Percentiles rank a stretch among this genome's conserved stretches.
Evolutionary conservation across 2,888 invertebrate genomes (phyloP).

Genomic region (Lymantria monacha): DNA sequence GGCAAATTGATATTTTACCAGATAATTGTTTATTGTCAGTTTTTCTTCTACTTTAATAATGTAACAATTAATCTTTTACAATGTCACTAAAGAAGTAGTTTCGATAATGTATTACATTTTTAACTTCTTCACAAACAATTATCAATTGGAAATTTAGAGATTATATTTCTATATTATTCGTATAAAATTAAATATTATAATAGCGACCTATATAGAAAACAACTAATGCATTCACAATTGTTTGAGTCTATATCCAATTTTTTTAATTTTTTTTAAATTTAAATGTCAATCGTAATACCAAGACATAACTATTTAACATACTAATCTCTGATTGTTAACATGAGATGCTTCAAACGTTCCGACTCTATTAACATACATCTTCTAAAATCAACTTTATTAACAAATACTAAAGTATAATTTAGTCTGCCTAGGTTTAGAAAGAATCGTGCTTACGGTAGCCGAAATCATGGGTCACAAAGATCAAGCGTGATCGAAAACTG

Average conservation of each 20-base stretch:
- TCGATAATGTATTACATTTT: too few relatives aligned
- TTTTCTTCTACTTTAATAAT: too few relatives aligned
- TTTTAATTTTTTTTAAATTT: neutral
- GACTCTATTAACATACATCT: conserved; percentile 20
- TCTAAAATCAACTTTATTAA: conserved; percentile 32
- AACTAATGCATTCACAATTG: too few relatives aligned
- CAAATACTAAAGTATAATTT: conserved; percentile 37
- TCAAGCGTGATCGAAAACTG: conserved; percentile 78
- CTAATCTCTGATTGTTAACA: conserved; percentile 74
- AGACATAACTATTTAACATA: conserved; percentile 62
- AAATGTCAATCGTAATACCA: conserved; percentile 43
- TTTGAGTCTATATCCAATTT: neutral
- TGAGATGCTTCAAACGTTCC: conserved; percentile 60
- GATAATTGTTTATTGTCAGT: too few relatives aligned
- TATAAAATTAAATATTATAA: too few relatives aligned
- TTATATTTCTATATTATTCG: too few relatives aligned
- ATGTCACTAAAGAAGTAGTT: too few relatives aligned
- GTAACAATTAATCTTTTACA: too few relatives aligned
- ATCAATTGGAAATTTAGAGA: too few relatives aligned
- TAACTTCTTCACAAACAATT: too few relatives aligned
- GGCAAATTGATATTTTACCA: too few relatives aligned
- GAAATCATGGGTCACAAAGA: conserved; percentile 76
- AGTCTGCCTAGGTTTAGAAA: conserved; percentile 34
- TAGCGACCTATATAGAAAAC: too few relatives aligned
- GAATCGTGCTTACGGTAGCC: conserved; percentile 77